These are phyloP conservation scores for Orthonyx spaldingii DNA, from an alignment of 2,113 vertebrate genomes.

Conservation along the genomic window DNA sequence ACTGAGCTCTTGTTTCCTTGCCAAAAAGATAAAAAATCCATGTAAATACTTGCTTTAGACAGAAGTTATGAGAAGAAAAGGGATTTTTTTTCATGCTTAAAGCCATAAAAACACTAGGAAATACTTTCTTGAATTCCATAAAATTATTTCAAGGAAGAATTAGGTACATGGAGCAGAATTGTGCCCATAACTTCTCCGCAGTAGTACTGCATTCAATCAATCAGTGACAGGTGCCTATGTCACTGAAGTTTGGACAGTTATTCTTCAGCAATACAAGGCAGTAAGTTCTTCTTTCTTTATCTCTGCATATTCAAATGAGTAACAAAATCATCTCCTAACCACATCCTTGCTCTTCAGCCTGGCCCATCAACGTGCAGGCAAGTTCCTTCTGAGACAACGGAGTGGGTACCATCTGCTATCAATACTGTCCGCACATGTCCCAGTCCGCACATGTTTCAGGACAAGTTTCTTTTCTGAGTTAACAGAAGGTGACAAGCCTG, in stretches of 20 bases:
- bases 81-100: neutral
- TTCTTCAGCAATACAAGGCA: neutral
- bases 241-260: neutral
- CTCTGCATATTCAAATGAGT: neutral
- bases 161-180: neutral
- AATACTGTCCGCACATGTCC: slow-evolving; percentile 31
- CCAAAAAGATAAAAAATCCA: neutral
- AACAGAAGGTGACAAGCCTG: slow-evolving; percentile 82
- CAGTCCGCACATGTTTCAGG: slow-evolving; percentile 56
- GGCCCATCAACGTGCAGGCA: neutral
- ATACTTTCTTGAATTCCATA: neutral
- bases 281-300: neutral
- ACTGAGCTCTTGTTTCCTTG: neutral
- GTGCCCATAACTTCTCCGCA: neutral
- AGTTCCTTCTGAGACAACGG: neutral
- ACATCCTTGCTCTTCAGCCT: neutral
- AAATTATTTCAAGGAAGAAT: neutral
- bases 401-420: slow-evolving; percentile 63
- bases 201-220: neutral
- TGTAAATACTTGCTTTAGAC: neutral
- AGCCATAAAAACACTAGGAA: neutral
- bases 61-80: neutral
- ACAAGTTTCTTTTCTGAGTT: slow-evolving; percentile 69
- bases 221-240: neutral
- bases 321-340: neutral